Evolutionary conservation across 2,888 invertebrate genomes (phyloP).

Genomic region (Poecilobothrus nobilitatus): DNA sequence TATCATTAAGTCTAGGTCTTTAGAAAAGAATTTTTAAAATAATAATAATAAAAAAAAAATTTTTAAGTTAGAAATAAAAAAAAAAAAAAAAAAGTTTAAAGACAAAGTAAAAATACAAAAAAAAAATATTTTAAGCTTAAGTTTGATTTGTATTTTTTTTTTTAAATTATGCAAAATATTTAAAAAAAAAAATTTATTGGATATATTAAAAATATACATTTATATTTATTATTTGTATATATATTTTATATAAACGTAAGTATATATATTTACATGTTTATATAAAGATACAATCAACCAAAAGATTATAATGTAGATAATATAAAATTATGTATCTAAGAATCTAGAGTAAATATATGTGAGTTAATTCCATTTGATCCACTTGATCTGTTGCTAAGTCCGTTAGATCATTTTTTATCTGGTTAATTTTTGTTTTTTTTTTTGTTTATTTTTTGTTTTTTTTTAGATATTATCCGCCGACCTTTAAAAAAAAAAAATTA

Average conservation of each 20-base stretch:
- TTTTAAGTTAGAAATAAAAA: background rate
- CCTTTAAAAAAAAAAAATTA: background rate
- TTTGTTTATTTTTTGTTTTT: background rate
- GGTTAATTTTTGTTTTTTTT: background rate
- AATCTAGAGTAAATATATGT: background rate
- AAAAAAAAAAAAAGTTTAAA: background rate
- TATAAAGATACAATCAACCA: background rate
- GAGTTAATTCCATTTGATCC: slow-evolving; percentile 6
- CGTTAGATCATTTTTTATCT: slow-evolving; percentile 4
- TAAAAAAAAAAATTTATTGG: no score
- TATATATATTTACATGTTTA: background rate
- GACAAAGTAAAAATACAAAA: background rate
- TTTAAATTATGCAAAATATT: no score
- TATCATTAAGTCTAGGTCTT: background rate
- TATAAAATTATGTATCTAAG: background rate
- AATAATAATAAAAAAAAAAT: background rate
- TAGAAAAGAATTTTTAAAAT: background rate
- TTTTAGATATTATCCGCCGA: background rate
- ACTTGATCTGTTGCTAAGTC: slow-evolving; percentile 1
- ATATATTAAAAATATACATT: background rate
- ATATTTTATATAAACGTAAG: background rate
- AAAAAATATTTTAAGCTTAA: background rate
- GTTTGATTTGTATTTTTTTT: background rate
- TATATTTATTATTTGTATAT: no score
- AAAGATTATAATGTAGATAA: no score